These are phyloP conservation scores for Dusona sp. DNA, from an alignment of 2,888 invertebrate species.

Conservation along the genomic window DNA sequence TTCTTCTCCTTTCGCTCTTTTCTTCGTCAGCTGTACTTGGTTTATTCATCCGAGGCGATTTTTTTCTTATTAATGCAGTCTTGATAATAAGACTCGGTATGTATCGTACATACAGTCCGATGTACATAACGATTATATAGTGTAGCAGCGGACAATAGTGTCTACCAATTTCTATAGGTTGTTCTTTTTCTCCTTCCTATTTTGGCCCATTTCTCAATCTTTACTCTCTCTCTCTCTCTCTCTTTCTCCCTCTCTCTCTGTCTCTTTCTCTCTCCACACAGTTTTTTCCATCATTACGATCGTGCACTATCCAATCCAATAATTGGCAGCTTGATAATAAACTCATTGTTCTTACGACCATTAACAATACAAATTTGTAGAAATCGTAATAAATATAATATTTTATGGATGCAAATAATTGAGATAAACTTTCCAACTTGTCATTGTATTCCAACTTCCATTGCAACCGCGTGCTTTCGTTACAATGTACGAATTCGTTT, in stretches of 20 bases:
- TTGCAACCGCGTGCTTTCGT: neutral
- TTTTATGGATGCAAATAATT: slow-evolving; percentile 1
- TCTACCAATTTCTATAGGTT: slow-evolving; percentile 53
- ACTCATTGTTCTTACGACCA: neutral
- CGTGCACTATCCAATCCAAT: slow-evolving; percentile 44
- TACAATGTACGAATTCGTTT: neutral
- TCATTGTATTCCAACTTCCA: neutral
- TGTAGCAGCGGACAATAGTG: slow-evolving; percentile 35
- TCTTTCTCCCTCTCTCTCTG: slow-evolving; percentile 41
- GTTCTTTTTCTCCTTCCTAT: slow-evolving; percentile 53
- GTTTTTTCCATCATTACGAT: slow-evolving; percentile 30
- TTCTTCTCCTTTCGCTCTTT: neutral
- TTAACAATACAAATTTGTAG: neutral
- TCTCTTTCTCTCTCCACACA: too few relatives aligned
- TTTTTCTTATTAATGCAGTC: slow-evolving; percentile 55
- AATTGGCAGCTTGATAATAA: slow-evolving; percentile 10
- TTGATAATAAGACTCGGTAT: slow-evolving; percentile 48
- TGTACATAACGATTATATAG: slow-evolving; percentile 29
- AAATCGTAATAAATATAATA: neutral
- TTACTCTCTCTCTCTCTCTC: neutral
- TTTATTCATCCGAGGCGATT: slow-evolving; percentile 62
- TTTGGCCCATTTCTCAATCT: slow-evolving; percentile 27
- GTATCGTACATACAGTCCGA: neutral
- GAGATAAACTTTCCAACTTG: neutral
- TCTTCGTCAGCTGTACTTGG: slow-evolving; percentile 54